These are phyloP conservation scores for Therioaphis trifolii DNA, from an alignment of 2,888 invertebrate genomes.

Conservation along the genomic window DNA sequence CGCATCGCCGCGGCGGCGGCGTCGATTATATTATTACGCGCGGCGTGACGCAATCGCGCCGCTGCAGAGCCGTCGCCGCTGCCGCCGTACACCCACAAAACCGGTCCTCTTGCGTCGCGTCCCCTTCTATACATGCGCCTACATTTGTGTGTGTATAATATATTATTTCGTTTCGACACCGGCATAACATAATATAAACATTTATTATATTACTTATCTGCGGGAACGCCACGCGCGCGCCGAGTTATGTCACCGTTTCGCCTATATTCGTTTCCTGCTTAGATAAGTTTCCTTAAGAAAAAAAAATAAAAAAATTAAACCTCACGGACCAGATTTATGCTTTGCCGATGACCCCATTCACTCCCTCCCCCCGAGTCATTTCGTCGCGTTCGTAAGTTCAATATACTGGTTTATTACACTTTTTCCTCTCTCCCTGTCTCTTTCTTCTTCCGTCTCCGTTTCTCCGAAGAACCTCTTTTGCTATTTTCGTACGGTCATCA, in stretches of 20 bases:
- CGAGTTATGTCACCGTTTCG: conserved; percentile 29
- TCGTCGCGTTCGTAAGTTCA: background rate
- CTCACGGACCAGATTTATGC: background rate
- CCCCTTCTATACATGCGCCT: background rate
- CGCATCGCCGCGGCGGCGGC: conserved; percentile 13
- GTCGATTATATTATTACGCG: conserved; percentile 29
- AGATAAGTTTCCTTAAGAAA: conserved; percentile 41
- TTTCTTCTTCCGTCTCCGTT: background rate
- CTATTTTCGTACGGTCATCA: too few species aligned
- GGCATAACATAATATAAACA: background rate
- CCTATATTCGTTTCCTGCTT: conserved; percentile 43
- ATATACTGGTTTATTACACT: background rate
- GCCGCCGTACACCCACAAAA: conserved; percentile 34
- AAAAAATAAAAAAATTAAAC: background rate
- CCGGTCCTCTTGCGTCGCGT: background rate
- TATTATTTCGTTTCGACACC: background rate
- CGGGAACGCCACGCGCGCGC: conserved; percentile 26
- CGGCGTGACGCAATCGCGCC: conserved; percentile 57
- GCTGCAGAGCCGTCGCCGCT: background rate
- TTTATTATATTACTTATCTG: background rate
- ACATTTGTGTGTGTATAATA: too few species aligned
- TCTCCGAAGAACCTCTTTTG: too few species aligned
- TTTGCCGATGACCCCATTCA: background rate
- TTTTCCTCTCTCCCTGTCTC: background rate
- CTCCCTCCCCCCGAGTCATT: too few species aligned